Percentiles rank a stretch among this genome's conserved stretches.
phyloP scores from a whole-genome alignment of 2,797 vertebrate species.

The Onychomys leucogaster region DNA sequence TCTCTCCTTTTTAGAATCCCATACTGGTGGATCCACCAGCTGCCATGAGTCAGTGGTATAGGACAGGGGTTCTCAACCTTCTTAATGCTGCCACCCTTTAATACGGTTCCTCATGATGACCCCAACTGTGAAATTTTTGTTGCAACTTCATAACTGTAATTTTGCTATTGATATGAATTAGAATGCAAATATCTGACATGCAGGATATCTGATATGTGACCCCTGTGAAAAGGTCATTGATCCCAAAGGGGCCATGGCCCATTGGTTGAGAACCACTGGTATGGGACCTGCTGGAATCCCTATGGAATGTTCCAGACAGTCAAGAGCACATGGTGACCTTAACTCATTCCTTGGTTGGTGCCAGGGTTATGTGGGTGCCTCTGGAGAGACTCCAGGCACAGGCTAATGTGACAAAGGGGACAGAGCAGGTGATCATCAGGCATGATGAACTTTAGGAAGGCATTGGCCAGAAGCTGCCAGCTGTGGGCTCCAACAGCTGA shows the following conservation, averaged over 20 bases:
- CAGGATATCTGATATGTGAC: not conserved
- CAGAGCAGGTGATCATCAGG: not conserved
- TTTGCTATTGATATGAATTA: not conserved
- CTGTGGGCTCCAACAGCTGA: not conserved
- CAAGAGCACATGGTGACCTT: not conserved
- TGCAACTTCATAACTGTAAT: not conserved
- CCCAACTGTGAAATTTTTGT: not conserved
- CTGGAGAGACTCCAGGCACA: not conserved
- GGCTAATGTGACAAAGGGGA: not conserved
- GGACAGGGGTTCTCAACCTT: not conserved
- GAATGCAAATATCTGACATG: not conserved
- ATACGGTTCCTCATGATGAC: not conserved
- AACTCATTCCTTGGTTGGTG: not conserved
- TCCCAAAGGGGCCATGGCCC: no score
- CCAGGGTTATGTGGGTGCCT: accelerated
- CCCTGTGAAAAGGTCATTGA: not conserved
- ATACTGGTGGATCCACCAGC: accelerated
- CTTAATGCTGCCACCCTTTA: not conserved
- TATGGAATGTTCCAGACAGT: not conserved
- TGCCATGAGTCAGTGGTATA: not conserved
- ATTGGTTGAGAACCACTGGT: not conserved
- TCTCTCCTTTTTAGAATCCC: not conserved
- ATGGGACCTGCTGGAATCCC: not conserved
- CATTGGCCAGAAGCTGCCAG: not conserved
- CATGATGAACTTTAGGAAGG: not conserved